These are phyloP conservation scores for Aptenodytes forsteri DNA, from an alignment of 2,113 vertebrate genomes.

Conservation along the genomic window DNA sequence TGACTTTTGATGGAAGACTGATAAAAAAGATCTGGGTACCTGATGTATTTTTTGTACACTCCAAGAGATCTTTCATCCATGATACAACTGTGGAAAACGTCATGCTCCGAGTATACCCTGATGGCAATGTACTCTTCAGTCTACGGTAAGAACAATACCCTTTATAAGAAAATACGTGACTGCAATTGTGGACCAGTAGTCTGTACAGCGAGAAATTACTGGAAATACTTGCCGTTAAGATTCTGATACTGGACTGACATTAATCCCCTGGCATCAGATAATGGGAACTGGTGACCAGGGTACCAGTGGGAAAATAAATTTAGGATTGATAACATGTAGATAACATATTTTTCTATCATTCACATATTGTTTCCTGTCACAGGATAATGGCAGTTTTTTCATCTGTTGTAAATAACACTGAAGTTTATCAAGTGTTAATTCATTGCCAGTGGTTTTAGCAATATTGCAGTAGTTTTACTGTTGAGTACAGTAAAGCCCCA, in stretches of 20 bases:
- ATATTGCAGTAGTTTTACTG: neutral
- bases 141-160: constrained; percentile 76
- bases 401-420: neutral
- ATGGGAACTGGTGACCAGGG: neutral
- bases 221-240: neutral
- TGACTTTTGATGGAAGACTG: constrained; percentile 89
- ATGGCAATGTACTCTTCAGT: constrained; percentile 90
- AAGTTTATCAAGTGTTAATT: neutral
- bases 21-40: constrained; percentile 95
- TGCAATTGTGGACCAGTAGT: neutral
- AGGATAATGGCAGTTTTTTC: neutral
- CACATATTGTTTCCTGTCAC: neutral
- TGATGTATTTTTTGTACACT: constrained; percentile 93
- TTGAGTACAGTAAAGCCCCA: neutral
- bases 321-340: neutral
- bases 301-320: neutral
- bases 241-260: neutral
- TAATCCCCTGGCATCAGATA: neutral
- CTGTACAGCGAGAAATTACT: neutral
- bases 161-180: neutral
- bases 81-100: constrained; percentile 91
- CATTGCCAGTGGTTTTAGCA: neutral
- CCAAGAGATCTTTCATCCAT: constrained; percentile 92
- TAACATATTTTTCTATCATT: neutral
- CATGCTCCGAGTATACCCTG: constrained; percentile 87